Evolutionary conservation across 2,797 vertebrate genomes (phyloP), one percentile per base, ranked within the genome.

Genomic region (Rhabdophis nuchalis): DNA sequence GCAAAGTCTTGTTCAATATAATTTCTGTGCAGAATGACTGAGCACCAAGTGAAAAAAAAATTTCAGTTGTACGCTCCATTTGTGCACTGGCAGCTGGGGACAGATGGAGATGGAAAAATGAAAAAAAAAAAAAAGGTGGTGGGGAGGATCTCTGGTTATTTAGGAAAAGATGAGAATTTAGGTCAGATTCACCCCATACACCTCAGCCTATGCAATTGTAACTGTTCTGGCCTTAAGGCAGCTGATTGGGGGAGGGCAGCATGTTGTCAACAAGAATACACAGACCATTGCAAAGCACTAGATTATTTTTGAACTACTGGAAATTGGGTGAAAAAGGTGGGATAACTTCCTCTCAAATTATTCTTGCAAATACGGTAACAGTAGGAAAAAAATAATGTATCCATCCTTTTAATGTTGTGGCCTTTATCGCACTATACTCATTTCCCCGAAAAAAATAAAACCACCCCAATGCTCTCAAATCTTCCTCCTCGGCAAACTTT

Each of bases 21-120:
- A 29, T 88, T 82, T 93, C 64, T 82, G n/a, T 93, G 89, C 85
- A 82, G 92, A 93, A 93, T 56, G 50, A 91, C 50, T 64, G 25
- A 90, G 68, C 85, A 88, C 89, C 50, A 52, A 61, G 50, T 68
- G 86, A n/a, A 56, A 88, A 53, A 53, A 91, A 91, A 2, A 11
- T 64, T 77, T 92, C 85, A 52, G 89, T 25, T 86, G 58, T 86
- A 89, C 64, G 53, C 72, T 53, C 36, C 58, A 3, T 68, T 13
- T 85, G 27, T n/a, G 85, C 61, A 82, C 58, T 53, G 68, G 87
- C 87, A 90, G 56, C 41, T 52, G 56, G 68, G 32, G 50, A 41
- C 82, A 85, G 27, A 53, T 32, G 18, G 56, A 25, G 27, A 27
- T 6, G 18, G 32, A 32, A 32, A 13, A n/a, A 27, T n/a, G 1